Percentiles rank a stretch among this genome's conserved stretches.
These are phyloP conservation scores for Enteromius trimaculatus DNA, from an alignment of 2,797 vertebrate species.

Conservation along the genomic window DNA sequence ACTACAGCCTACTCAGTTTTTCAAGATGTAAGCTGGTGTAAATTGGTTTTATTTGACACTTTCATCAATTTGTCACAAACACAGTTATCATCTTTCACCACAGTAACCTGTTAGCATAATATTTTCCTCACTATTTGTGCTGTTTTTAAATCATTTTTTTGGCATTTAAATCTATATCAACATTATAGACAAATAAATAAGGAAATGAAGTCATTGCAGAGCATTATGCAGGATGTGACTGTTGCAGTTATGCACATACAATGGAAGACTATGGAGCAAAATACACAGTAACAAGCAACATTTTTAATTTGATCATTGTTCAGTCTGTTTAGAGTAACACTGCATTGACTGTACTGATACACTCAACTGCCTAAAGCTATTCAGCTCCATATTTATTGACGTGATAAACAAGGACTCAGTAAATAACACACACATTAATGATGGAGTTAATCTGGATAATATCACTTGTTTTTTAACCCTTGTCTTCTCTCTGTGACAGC, in stretches of 20 bases:
- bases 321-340: not conserved
- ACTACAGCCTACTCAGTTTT: not conserved
- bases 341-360: not conserved
- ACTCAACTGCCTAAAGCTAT: not conserved
- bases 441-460: not conserved
- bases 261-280: not conserved
- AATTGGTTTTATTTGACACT: not conserved
- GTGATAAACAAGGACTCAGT: not conserved
- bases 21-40: not conserved
- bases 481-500: slow-evolving; percentile 7
- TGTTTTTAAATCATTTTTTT: not conserved
- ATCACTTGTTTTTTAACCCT: not conserved
- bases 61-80: not conserved
- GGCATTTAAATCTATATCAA: not conserved
- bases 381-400: not conserved
- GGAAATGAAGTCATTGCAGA: not conserved
- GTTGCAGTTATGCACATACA: not conserved
- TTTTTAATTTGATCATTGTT: not conserved
- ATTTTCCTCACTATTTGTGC: not conserved
- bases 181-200: not conserved
- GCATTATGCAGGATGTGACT: not conserved
- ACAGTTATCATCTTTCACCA: not conserved
- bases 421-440: not conserved
- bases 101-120: not conserved
- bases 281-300: not conserved